These are phyloP conservation scores for Crax fasciolata DNA, from an alignment of 2,797 vertebrate species.

Conservation along the genomic window DNA sequence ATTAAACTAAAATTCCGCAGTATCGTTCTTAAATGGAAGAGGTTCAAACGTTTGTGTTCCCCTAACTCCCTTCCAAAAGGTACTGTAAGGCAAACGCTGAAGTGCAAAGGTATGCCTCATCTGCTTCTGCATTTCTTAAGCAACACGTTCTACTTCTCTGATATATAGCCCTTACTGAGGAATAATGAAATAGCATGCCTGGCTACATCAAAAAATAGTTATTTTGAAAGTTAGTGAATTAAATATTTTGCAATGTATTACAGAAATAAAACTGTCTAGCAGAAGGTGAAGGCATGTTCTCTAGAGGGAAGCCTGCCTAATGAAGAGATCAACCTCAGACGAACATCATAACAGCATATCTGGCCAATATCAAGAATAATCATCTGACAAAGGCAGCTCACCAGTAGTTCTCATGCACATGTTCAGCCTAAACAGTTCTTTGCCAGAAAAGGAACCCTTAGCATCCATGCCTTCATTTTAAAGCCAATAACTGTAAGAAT, in stretches of 20 bases:
- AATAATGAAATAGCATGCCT: not conserved
- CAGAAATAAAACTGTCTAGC: not conserved
- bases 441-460: not conserved
- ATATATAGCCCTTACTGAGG: not conserved
- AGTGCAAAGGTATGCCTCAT: not conserved
- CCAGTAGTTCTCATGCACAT: accelerated
- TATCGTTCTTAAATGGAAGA: not conserved
- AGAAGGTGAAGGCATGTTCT: not conserved
- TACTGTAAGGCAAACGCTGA: not conserved
- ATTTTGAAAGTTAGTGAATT: not conserved
- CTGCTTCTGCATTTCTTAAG: not conserved
- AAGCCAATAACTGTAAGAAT: not conserved
- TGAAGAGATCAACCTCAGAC: no score
- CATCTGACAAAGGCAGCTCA: not conserved
- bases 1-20: not conserved
- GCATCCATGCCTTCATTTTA: not conserved
- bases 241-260: not conserved
- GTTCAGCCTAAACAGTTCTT: not conserved
- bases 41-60: not conserved
- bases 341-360: not conserved
- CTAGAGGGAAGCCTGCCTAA: not conserved
- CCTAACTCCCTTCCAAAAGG: not conserved
- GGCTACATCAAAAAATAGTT: not conserved
- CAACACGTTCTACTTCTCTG: not conserved
- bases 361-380: not conserved